Base-by-base conservation (phyloP, 2,888 invertebrate genomes). In the Chrysina gloriosa region DNA sequence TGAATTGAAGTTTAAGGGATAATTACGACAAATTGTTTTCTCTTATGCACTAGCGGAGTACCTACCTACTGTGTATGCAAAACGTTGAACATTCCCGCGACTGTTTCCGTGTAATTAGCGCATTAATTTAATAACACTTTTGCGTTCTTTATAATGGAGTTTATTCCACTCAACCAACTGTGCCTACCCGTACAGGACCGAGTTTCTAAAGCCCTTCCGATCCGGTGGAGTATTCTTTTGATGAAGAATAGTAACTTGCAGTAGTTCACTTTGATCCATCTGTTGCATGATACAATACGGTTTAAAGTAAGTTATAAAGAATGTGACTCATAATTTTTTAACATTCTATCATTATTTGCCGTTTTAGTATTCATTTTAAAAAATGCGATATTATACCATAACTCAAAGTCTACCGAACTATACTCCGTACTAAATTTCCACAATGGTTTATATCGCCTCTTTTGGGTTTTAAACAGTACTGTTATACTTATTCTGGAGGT, bases 71-170 rank as follows among this genome's bases (percentile, higher is more conserved):
- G 19, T 27, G 42, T 61, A 39, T 16, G 58, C 42, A 9, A 36
- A 61, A 27, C 58, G 1, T 11, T 7, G 29, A 61, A 27, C 42
- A 45, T 61, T 25, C 16, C 42, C 27, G 27, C 19, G 45, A 61
- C 45, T 61, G 42, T 61, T 61, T 61, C 58, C 58, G 42, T 45
- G 42, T 61, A 61, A 61, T 61, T 61, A 61, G 42, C 58, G 19
- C 58, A 61, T 42, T 42, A 61, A 42, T 61, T 61, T 61, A 61
- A 61, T 61, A 61, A 61, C 16, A 39, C 58, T 61, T 25, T 52
- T 52, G 31, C 16, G 19, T 31, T 31, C 52, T 52, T 52, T 52
- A 42, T 61, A 61, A 61, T 61, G 42, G 42, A 42, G 58, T 61
- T 61, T 61, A 27, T 42, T 42, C 58, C 58, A 61, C 58, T 61